A percentile compares a stretch with the other conserved stretches of the same genome.
phyloP scores from a whole-genome alignment of 1,140 invertebrate species.

The Euwallacea similis region DNA sequence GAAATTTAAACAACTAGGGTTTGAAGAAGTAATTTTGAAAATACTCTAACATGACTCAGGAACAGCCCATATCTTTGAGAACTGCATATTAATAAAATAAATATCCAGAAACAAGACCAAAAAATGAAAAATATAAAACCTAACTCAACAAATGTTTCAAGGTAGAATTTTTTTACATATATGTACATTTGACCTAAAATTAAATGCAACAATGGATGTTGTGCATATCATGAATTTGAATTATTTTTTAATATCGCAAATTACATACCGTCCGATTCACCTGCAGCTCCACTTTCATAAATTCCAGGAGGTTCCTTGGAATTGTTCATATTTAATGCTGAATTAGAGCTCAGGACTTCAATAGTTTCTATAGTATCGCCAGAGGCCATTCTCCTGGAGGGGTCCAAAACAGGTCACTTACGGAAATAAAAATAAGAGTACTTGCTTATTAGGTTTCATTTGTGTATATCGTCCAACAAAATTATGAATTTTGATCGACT shows the following conservation, averaged over 20 bases:
- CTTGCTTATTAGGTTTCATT: too few relatives aligned
- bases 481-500: too few relatives aligned
- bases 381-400: slow-evolving; percentile 65
- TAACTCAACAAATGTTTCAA: background rate
- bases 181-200: slow-evolving; percentile 21
- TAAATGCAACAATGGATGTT: slow-evolving; percentile 6
- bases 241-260: slow-evolving; percentile 4
- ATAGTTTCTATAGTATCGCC: slow-evolving; percentile 68
- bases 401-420: too few relatives aligned
- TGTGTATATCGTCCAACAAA: too few relatives aligned
- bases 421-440: too few relatives aligned
- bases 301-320: slow-evolving; percentile 44
- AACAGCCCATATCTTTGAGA: too few relatives aligned
- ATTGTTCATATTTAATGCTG: slow-evolving; percentile 45
- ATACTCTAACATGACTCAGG: too few relatives aligned
- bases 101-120: too few relatives aligned
- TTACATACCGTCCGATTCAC: slow-evolving; percentile 46
- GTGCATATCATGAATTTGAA: slow-evolving; percentile 6
- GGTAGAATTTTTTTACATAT: slow-evolving; percentile 10
- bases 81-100: too few relatives aligned
- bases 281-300: slow-evolving; percentile 40
- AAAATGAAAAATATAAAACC: too few relatives aligned
- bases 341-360: slow-evolving; percentile 57
- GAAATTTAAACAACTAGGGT: too few relatives aligned
- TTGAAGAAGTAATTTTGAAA: too few relatives aligned